phyloP scores from a whole-genome alignment of 2,797 vertebrate genomes.

The Hoplostethus atlanticus region DNA sequence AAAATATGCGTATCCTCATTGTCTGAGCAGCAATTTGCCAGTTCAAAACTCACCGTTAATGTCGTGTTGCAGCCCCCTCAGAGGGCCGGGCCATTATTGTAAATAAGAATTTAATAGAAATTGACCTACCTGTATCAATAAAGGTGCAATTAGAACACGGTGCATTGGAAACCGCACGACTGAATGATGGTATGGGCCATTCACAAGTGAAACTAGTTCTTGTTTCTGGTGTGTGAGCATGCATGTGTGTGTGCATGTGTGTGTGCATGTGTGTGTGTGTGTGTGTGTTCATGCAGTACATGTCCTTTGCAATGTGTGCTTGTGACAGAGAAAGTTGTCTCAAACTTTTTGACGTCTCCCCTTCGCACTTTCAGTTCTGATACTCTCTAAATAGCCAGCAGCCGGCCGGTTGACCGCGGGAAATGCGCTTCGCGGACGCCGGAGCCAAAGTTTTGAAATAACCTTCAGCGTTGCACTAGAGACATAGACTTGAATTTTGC shows the following conservation, averaged over 20 bases:
- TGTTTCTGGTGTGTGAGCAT: conserved; percentile 13
- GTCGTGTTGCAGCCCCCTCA: background rate
- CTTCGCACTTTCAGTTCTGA: background rate
- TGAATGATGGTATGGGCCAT: background rate
- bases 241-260: background rate
- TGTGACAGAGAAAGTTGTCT: too few relatives aligned
- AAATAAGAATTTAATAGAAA: background rate
- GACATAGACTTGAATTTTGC: conserved; percentile 28
- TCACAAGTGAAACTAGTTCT: conserved; percentile 9
- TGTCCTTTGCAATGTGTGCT: background rate
- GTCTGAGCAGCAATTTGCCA: background rate
- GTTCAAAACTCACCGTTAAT: background rate
- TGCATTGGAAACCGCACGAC: too few relatives aligned
- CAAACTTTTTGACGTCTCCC: background rate
- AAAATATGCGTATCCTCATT: background rate
- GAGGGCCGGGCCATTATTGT: background rate
- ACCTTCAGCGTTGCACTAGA: conserved; percentile 34
- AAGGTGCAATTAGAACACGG: background rate
- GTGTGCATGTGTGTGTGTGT: too few relatives aligned
- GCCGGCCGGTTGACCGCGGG: conserved; percentile 5
- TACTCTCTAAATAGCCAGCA: background rate
- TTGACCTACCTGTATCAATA: background rate
- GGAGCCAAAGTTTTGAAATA: conserved; percentile 20
- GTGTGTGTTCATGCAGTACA: background rate
- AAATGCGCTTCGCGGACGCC: conserved; percentile 1